Evolutionary conservation across 2,888 invertebrate genomes (phyloP).

Genomic region (Elegia similella): DNA sequence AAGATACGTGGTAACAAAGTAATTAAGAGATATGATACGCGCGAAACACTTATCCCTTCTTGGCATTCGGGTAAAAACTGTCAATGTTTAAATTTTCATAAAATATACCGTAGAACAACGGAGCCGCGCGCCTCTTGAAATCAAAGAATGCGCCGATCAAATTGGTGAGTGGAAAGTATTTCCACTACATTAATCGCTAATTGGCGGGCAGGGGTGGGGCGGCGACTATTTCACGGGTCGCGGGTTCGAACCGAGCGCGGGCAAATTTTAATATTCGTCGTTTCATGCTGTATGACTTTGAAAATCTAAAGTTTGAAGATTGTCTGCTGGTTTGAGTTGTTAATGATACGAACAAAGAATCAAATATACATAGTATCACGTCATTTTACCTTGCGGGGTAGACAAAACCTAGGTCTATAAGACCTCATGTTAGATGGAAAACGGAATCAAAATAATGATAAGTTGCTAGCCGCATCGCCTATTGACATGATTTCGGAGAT

Average conservation of each 20-base stretch:
- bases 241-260: constrained; percentile 22
- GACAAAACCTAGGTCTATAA: too few species aligned
- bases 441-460: too few species aligned
- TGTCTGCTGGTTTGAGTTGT: neutral
- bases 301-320: neutral
- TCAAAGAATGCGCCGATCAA: constrained; percentile 52
- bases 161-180: constrained; percentile 39
- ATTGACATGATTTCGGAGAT: too few species aligned
- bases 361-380: too few species aligned
- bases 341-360: neutral
- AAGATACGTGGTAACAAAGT: too few species aligned
- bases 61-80: too few species aligned
- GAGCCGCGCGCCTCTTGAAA: constrained; percentile 32
- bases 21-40: too few species aligned
- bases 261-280: constrained; percentile 29
- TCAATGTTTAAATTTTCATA: neutral
- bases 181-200: constrained; percentile 67
- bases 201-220: constrained; percentile 31
- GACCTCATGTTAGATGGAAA: too few species aligned
- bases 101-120: constrained; percentile 19
- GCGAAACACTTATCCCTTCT: too few species aligned
- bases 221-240: constrained; percentile 16
- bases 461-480: too few species aligned
- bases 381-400: too few species aligned
- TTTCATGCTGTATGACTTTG: constrained; percentile 16